Evolutionary conservation across 2,888 invertebrate species (phyloP).

Genomic region (Stramonita haemastoma): DNA sequence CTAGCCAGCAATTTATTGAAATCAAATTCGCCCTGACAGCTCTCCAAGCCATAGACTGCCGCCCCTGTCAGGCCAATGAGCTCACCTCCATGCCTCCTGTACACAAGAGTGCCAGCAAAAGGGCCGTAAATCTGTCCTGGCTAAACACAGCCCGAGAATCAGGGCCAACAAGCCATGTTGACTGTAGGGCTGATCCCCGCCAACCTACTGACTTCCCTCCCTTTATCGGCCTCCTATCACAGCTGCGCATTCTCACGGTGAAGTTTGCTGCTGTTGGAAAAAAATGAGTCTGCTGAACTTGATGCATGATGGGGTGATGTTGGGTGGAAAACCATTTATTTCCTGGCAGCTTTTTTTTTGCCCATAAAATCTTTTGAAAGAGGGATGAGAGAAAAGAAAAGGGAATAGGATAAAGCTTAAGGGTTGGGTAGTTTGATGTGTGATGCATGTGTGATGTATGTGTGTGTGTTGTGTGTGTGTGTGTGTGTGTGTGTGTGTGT

Average conservation of each 20-base stretch:
- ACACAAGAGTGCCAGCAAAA: conserved; percentile 5
- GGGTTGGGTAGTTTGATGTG: too few species aligned
- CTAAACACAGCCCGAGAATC: not conserved
- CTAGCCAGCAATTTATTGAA: not conserved
- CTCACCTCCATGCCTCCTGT: conserved; percentile 1
- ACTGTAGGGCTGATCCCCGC: conserved; percentile 12
- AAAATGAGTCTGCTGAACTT: not conserved
- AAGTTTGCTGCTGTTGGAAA: not conserved
- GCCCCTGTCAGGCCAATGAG: not conserved
- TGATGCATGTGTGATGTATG: too few species aligned
- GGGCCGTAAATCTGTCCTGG: not conserved
- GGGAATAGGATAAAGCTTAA: not conserved
- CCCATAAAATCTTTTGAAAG: not conserved
- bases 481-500: too few species aligned
- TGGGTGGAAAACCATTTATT: not conserved
- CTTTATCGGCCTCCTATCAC: not conserved
- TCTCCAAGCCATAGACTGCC: not conserved
- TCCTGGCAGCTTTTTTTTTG: not conserved
- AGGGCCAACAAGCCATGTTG: conserved; percentile 16
- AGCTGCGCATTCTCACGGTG: conserved; percentile 3
- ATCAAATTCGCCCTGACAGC: conserved; percentile 6
- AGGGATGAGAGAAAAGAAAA: not conserved
- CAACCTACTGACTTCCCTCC: conserved; percentile 8
- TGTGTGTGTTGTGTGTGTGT: too few species aligned
- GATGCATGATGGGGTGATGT: not conserved